Base-by-base conservation (phyloP, 2,888 invertebrate genomes). In the Orthosia gracilis region DNA sequence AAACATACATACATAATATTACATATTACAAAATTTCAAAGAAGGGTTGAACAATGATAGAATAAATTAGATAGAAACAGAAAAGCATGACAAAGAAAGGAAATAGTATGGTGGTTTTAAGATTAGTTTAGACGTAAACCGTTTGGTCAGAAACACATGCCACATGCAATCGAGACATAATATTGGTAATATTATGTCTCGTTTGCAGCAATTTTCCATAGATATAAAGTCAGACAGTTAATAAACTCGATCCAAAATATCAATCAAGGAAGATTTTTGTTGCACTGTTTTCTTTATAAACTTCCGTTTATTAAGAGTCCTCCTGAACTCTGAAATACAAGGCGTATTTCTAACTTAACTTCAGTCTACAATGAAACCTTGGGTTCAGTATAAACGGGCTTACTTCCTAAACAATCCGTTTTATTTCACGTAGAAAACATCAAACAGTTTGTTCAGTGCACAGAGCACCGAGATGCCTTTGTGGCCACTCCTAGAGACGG, bases 381-480 rank as follows among this genome's bases (percentile, higher is more conserved):
- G 47, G 55, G 21, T 68, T n/a, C 64, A 69, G 52, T 31, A 69
- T 68, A 76, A 76, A 70, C 85, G 47, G 54, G 58, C 23, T 84
- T 76, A 68, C 71, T 74, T 77, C 67, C 58, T 65, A 65, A 85
- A 85, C 82, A 68, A 85, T 85, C 61, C 61, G 69, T 61, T 82
- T 85, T 74, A 74, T 77, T 83, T 82, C 70, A 63, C 70, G 73
- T 76, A 77, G 83, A 73, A 85, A 83, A 85, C 71, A 82, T 82
- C 73, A 76, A 83, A 77, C 70, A 69, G 73, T 77, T 74, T 71
- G 59, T 66, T 69, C 55, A 31, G 15, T 64, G 9, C 21, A 45
- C 9, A 61, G 61, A 61, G 61, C 15, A 21, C 0, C 7, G 21
- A 15, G 3, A 55, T 2, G 7, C 17, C 9, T 26, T 23, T 15